Conservation (phyloP, 1,140 invertebrate genomes). For the Aleiodes sp. region DNA sequence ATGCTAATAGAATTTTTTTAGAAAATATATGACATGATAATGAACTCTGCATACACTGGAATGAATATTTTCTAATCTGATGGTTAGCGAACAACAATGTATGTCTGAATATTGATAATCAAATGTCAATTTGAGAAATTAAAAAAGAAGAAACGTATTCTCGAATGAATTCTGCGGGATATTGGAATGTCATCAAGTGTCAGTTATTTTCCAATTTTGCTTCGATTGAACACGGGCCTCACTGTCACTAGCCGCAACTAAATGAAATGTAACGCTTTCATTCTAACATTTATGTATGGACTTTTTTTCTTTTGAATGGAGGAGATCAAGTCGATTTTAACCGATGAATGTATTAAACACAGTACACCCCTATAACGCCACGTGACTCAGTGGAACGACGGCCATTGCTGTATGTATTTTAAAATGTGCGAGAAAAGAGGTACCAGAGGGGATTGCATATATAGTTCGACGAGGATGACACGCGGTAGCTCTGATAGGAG, state of each 20-base stretch:
- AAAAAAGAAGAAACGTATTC: background rate
- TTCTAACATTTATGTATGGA: background rate
- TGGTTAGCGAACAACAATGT: background rate
- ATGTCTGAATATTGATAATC: background rate
- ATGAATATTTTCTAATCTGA: background rate
- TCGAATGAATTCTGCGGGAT: background rate
- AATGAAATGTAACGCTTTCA: background rate
- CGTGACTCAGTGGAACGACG: slow-evolving; percentile 50
- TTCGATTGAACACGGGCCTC: background rate
- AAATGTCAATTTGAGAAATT: background rate
- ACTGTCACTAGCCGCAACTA: background rate
- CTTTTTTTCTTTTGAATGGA: background rate
- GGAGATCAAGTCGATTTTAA: slow-evolving; percentile 6
- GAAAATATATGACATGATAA: too few species aligned
- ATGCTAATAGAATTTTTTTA: too few species aligned
- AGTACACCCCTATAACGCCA: slow-evolving; percentile 58
- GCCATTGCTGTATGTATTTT: slow-evolving; percentile 51
- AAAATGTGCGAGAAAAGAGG: slow-evolving; percentile 53
- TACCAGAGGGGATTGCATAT: slow-evolving; percentile 23
- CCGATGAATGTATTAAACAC: slow-evolving; percentile 49
- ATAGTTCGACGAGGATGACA: slow-evolving; percentile 43
- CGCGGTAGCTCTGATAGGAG: slow-evolving; percentile 11
- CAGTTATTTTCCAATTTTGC: background rate
- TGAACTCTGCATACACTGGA: background rate
- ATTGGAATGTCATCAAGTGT: background rate